phyloP scores from a whole-genome alignment of 2,113 vertebrate species.

The Colius striatus region DNA sequence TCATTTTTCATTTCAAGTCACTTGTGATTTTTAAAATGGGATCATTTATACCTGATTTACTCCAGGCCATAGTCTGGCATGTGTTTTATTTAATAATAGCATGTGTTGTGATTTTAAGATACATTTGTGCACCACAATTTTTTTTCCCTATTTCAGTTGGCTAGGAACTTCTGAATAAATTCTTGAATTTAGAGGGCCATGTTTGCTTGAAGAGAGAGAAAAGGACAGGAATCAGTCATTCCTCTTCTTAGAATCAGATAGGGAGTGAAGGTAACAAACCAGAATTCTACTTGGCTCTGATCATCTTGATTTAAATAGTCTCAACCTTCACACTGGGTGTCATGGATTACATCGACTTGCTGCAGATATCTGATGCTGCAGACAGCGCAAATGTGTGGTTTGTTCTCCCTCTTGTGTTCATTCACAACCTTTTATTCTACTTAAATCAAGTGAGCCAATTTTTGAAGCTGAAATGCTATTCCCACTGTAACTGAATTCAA shows the following conservation, averaged over 20 bases:
- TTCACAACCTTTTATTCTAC: background rate
- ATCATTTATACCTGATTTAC: background rate
- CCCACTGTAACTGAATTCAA: background rate
- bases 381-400: background rate
- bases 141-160: background rate
- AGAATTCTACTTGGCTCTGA: background rate
- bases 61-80: background rate
- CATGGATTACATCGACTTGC: background rate
- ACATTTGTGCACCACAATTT: background rate
- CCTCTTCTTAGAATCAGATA: background rate
- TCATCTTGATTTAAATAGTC: background rate
- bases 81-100: background rate
- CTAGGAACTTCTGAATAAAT: background rate
- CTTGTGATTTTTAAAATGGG: background rate
- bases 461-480: background rate
- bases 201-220: background rate
- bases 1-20: background rate
- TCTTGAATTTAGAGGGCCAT: background rate
- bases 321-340: background rate
- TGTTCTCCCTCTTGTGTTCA: slow-evolving; percentile 67
- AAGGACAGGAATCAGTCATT: background rate
- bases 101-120: background rate
- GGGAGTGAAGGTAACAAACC: background rate
- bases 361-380: background rate
- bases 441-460: background rate